Evolutionary conservation across 2,888 invertebrate genomes (phyloP).

Genomic region (Xestia sexstrigata): DNA sequence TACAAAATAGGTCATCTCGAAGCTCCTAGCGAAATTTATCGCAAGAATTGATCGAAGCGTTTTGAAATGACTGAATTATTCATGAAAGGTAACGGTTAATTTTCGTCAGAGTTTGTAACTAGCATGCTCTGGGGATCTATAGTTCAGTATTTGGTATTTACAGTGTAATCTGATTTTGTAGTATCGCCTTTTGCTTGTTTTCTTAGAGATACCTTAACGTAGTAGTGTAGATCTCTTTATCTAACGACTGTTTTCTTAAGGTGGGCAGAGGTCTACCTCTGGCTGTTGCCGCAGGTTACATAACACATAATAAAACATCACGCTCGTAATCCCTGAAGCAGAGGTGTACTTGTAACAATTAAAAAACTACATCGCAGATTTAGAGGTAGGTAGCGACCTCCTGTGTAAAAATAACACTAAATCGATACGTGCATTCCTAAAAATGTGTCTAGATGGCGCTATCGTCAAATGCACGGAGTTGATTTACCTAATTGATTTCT

Average conservation of each 20-base stretch:
- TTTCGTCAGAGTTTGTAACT: conserved; percentile 64
- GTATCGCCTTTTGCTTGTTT: conserved; percentile 29
- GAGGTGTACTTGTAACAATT: too few relatives aligned
- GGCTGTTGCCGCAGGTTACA: not conserved
- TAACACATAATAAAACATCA: too few relatives aligned
- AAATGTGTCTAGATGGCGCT: too few relatives aligned
- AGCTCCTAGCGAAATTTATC: conserved; percentile 44
- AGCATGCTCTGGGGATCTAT: conserved; percentile 55
- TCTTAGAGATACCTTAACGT: too few relatives aligned
- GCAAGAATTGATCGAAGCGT: conserved; percentile 56
- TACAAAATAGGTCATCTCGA: conserved; percentile 16
- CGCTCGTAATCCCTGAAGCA: too few relatives aligned
- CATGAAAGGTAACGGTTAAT: conserved; percentile 64
- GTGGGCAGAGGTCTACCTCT: not conserved
- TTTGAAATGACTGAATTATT: conserved; percentile 64
- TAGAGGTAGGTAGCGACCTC: too few relatives aligned
- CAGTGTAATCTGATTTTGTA: conserved; percentile 45
- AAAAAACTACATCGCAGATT: too few relatives aligned
- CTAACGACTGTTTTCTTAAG: not conserved
- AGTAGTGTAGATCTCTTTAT: not conserved
- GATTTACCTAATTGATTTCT: too few relatives aligned
- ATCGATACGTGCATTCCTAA: too few relatives aligned
- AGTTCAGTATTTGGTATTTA: conserved; percentile 53
- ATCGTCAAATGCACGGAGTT: too few relatives aligned
- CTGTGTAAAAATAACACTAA: too few relatives aligned